A percentile compares a stretch with the other conserved stretches of the same genome.
Conservation (phyloP, 2,888 invertebrate species). For the Antheraea yamamai region DNA sequence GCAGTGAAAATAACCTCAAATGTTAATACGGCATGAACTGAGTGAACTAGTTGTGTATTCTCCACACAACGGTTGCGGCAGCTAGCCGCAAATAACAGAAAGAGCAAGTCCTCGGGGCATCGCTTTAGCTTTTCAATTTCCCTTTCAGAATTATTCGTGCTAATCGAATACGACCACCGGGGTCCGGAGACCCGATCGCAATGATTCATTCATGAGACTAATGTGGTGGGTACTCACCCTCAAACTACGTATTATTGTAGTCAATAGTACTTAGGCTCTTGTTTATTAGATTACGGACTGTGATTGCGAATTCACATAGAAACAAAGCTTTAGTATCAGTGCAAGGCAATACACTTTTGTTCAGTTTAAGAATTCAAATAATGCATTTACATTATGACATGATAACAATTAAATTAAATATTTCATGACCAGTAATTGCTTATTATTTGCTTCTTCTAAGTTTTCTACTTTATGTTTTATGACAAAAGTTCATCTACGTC, state of each 20-base stretch:
- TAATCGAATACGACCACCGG: constrained; percentile 79
- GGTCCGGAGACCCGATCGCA: constrained; percentile 65
- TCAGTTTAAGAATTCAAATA: background rate
- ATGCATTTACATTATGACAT: background rate
- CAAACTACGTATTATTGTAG: constrained; percentile 52
- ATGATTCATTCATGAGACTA: constrained; percentile 81
- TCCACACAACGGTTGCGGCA: constrained; percentile 53
- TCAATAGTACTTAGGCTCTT: background rate
- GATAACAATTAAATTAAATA: background rate
- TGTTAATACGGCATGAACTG: constrained; percentile 43
- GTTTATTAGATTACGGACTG: background rate
- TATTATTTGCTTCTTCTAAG: no score
- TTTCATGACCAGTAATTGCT: no score
- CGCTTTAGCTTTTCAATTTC: constrained; percentile 82
- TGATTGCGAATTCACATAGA: background rate
- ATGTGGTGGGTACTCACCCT: constrained; percentile 66
- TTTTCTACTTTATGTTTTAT: background rate
- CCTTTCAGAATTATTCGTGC: constrained; percentile 81
- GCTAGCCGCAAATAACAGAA: constrained; percentile 78
- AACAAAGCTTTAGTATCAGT: background rate
- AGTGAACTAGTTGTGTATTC: constrained; percentile 70
- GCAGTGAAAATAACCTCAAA: constrained; percentile 41
- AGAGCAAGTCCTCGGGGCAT: constrained; percentile 80
- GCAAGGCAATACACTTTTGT: background rate
- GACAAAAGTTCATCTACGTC: background rate